These are phyloP conservation scores for Camponotus vicinus DNA, from an alignment of 1,140 invertebrate genomes.

Conservation along the genomic window DNA sequence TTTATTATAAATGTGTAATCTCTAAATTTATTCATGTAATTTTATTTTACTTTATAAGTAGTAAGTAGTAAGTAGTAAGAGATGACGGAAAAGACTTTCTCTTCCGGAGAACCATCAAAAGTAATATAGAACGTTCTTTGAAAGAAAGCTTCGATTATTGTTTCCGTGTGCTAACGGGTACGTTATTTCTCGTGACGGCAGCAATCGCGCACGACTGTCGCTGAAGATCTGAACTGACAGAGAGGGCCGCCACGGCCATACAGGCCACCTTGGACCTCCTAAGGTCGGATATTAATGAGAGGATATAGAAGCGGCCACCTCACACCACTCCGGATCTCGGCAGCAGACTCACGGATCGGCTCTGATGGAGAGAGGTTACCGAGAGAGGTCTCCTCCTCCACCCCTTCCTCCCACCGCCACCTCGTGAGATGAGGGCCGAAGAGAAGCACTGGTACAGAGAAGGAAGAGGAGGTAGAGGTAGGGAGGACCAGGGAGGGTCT, in stretches of 20 bases:
- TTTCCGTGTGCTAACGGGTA: not conserved
- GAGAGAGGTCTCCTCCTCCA: slow-evolving; percentile 51
- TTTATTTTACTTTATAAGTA: slow-evolving; percentile 1
- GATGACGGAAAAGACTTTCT: not conserved
- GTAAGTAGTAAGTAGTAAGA: not conserved
- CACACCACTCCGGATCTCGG: slow-evolving; percentile 70
- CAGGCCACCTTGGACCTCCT: slow-evolving; percentile 52
- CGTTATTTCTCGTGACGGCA: not conserved
- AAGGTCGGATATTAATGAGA: slow-evolving; percentile 76
- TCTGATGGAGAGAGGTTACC: slow-evolving; percentile 66
- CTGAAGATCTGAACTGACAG: slow-evolving; percentile 27
- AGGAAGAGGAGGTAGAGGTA: slow-evolving; percentile 59
- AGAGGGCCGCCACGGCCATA: slow-evolving; percentile 28
- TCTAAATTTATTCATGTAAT: not conserved
- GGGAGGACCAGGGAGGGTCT: slow-evolving; percentile 71
- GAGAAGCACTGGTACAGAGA: slow-evolving; percentile 45
- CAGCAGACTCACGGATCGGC: slow-evolving; percentile 68
- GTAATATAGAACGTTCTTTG: not conserved
- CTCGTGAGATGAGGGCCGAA: slow-evolving; percentile 58
- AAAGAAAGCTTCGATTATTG: slow-evolving; percentile 17
- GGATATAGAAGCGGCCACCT: slow-evolving; percentile 69
- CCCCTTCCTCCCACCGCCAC: slow-evolving; percentile 57
- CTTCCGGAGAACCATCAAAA: not conserved
- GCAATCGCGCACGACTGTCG: slow-evolving; percentile 36
- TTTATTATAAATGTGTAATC: not conserved